phyloP scores from a whole-genome alignment of 1,140 invertebrate species.

The Pissodes strobi region DNA sequence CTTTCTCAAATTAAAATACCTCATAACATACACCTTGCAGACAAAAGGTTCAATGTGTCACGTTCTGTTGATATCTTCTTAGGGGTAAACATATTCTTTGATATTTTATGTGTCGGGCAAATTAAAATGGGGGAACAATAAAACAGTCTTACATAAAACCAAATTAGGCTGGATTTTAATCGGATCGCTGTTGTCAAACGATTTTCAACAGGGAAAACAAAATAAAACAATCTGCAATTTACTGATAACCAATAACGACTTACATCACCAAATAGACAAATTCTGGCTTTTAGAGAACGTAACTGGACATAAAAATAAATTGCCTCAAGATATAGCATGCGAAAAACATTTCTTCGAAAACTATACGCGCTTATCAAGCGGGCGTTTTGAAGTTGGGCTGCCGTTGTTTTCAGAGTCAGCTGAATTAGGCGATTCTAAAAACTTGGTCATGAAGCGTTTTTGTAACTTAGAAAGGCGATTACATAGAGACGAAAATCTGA shows the following conservation, averaged over 20 bases:
- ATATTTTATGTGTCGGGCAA: conserved; percentile 36
- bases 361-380: conserved; percentile 2
- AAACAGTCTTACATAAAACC: conserved; percentile 38
- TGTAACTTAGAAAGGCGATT: conserved; percentile 19
- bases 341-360: conserved; percentile 31
- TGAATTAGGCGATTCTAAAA: conserved; percentile 24
- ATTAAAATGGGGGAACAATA: conserved; percentile 5
- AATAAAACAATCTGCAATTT: not conserved
- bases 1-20: conserved; percentile 15
- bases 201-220: not conserved
- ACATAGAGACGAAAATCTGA: conserved; percentile 6
- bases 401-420: conserved; percentile 21
- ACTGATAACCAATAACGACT: not conserved
- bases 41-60: conserved; percentile 17
- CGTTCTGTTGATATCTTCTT: conserved; percentile 27
- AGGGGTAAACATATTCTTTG: conserved; percentile 30
- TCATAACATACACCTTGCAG: conserved; percentile 19
- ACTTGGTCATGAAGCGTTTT: conserved; percentile 11
- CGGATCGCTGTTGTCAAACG: not conserved
- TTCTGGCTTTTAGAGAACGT: conserved; percentile 32
- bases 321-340: conserved; percentile 24
- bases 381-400: conserved; percentile 30
- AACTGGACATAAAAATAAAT: not conserved
- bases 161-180: conserved; percentile 39
- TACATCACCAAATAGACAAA: conserved; percentile 1